phyloP scores from a whole-genome alignment of 92 coral and sea anemone species.

The Palythoa grandiflora region DNA sequence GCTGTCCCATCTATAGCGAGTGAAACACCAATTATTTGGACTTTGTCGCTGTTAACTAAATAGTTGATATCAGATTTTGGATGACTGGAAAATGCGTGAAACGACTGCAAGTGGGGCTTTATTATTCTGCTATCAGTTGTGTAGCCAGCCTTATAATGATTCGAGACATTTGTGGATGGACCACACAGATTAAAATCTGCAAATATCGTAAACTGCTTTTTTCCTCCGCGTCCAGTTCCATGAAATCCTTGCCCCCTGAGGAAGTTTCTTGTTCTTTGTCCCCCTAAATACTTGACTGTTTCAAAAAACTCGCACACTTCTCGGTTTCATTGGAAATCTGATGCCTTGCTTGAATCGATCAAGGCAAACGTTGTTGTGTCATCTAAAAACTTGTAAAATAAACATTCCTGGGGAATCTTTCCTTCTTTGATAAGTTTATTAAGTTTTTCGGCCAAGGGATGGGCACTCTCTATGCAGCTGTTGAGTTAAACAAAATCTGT shows the following conservation, averaged over 20 bases:
- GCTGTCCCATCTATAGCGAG: conserved; percentile 67
- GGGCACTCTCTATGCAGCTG: conserved; percentile 51
- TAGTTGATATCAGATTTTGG: conserved; percentile 36
- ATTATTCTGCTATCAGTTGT: conserved; percentile 50
- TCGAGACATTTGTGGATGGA: conserved; percentile 48
- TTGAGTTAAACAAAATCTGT: no score
- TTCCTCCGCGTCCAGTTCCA: conserved; percentile 45
- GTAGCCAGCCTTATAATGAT: conserved; percentile 47
- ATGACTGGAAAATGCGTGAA: conserved; percentile 41
- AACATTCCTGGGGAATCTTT: conserved; percentile 59
- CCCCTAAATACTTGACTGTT: conserved; percentile 29
- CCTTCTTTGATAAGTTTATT: conserved; percentile 58
- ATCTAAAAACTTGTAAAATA: conserved; percentile 52
- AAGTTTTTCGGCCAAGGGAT: conserved; percentile 55
- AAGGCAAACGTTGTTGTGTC: conserved; percentile 50
- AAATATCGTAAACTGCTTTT: conserved; percentile 44
- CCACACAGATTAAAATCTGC: conserved; percentile 62
- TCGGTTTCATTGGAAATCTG: conserved; percentile 41
- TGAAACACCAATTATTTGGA: conserved; percentile 40
- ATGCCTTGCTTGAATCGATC: conserved; percentile 35
- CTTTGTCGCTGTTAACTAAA: conserved; percentile 21
- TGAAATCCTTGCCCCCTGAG: conserved; percentile 47
- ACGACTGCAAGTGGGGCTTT: conserved; percentile 47
- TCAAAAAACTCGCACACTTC: conserved; percentile 58
- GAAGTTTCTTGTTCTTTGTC: conserved; percentile 20